A percentile compares a stretch with the other conserved stretches of the same genome.
Evolutionary conservation across 2,113 vertebrate species (phyloP).

Genomic region (Corydoras maculifer): DNA sequence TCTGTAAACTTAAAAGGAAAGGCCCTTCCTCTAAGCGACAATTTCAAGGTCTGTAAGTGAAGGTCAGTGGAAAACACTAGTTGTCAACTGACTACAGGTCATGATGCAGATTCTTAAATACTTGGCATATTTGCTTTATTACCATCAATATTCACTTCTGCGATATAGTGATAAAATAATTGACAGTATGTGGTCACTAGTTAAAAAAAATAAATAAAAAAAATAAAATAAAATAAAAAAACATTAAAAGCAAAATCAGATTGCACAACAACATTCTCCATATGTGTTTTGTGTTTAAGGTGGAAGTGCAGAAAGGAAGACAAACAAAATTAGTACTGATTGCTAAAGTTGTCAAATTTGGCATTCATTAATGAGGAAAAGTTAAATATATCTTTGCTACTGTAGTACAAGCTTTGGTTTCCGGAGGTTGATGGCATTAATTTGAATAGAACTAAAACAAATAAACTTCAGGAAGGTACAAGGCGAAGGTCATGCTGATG

Average conservation of each 20-base stretch:
- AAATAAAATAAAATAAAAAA: too few species aligned
- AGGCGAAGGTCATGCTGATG: conserved; percentile 4
- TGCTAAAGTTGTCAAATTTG: conserved; percentile 24
- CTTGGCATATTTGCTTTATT: conserved; percentile 22
- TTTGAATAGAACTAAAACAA: conserved; percentile 17
- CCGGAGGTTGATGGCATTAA: conserved; percentile 5
- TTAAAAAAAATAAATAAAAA: too few species aligned
- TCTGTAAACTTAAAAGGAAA: conserved; percentile 22
- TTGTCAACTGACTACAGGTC: conserved; percentile 7
- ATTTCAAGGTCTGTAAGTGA: conserved; percentile 18
- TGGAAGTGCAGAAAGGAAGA: conserved; percentile 46
- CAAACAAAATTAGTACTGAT: conserved; percentile 58
- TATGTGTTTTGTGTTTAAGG: conserved; percentile 41
- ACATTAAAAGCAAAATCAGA: conserved; percentile 32
- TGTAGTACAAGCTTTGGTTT: conserved; percentile 1
- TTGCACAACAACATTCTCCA: conserved; percentile 44
- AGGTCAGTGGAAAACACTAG: conserved; percentile 28
- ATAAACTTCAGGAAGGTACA: conserved; percentile 30
- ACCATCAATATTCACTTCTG: conserved; percentile 9
- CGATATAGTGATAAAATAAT: conserved; percentile 14
- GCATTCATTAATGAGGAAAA: conserved; percentile 19
- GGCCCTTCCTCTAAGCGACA: conserved; percentile 24
- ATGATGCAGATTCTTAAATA: conserved; percentile 17
- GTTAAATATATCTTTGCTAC: conserved; percentile 12
- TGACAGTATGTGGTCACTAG: neutral